Evolutionary conservation across 2,113 vertebrate species (phyloP).

Genomic region (Centropus bengalensis): DNA sequence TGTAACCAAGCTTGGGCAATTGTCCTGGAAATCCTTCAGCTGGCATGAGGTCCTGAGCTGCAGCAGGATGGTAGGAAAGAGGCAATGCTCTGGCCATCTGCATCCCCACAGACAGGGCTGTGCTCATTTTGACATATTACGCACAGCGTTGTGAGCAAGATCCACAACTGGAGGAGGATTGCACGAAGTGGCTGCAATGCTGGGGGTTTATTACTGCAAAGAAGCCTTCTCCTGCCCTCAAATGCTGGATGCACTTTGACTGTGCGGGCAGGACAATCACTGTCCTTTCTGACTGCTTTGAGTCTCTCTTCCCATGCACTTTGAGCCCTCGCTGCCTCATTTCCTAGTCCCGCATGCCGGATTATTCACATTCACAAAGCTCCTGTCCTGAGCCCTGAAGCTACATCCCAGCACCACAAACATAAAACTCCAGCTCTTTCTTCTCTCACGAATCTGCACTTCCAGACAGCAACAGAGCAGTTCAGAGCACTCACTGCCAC

Average conservation of each 20-base stretch:
- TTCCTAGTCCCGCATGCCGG: neutral
- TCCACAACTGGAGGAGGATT: neutral
- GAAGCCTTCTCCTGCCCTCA: neutral
- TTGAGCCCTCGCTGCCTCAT: neutral
- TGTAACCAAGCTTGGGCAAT: neutral
- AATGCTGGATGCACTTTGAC: neutral
- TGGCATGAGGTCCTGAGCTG: neutral
- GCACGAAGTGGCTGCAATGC: neutral
- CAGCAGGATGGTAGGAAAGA: neutral
- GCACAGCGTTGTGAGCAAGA: neutral
- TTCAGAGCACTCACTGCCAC: neutral
- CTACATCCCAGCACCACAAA: neutral
- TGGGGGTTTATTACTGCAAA: neutral
- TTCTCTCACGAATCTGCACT: neutral
- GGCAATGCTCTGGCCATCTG: neutral
- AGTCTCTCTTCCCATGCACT: neutral
- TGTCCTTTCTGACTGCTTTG: neutral
- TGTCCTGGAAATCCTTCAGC: neutral
- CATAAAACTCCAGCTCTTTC: neutral
- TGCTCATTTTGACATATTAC: neutral
- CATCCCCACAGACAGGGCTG: accelerated
- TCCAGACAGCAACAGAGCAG: neutral
- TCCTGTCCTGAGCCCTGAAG: neutral
- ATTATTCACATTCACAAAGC: neutral
- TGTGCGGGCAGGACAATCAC: neutral